These are phyloP conservation scores for Tachysurus fulvidraco DNA, from an alignment of 2,113 vertebrate genomes.

Conservation along the genomic window DNA sequence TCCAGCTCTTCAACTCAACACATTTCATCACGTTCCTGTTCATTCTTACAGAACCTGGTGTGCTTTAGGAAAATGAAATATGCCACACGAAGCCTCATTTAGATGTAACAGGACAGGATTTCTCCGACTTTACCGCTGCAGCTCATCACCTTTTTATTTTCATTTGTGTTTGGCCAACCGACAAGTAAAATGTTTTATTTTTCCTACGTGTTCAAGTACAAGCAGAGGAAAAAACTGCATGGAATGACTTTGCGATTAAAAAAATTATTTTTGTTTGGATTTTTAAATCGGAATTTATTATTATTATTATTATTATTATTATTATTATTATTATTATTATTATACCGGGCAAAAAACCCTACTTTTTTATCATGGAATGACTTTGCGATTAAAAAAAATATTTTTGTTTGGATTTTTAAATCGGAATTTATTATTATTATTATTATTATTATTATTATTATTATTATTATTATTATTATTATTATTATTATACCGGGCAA, in stretches of 20 bases:
- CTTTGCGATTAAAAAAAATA: too few relatives aligned
- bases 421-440: too few relatives aligned
- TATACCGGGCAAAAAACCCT: too few relatives aligned
- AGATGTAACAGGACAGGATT: background rate
- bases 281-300: too few relatives aligned
- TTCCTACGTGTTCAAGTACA: background rate
- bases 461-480: too few relatives aligned
- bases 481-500: too few relatives aligned
- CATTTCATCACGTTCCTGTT: background rate
- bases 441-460: too few relatives aligned
- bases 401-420: too few relatives aligned
- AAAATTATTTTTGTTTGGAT: too few relatives aligned
- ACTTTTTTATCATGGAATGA: background rate
- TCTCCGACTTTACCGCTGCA: background rate
- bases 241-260: too few relatives aligned
- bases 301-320: too few relatives aligned
- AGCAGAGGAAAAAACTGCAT: background rate
- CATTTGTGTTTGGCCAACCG: background rate
- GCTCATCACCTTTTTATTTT: background rate
- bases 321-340: too few relatives aligned
- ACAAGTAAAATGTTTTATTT: background rate
- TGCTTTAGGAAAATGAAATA: background rate
- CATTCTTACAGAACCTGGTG: background rate
- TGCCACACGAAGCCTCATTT: background rate
- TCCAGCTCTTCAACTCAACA: background rate